Base-by-base conservation (phyloP, 2,113 vertebrate species). In the Scytalopus superciliaris region DNA sequence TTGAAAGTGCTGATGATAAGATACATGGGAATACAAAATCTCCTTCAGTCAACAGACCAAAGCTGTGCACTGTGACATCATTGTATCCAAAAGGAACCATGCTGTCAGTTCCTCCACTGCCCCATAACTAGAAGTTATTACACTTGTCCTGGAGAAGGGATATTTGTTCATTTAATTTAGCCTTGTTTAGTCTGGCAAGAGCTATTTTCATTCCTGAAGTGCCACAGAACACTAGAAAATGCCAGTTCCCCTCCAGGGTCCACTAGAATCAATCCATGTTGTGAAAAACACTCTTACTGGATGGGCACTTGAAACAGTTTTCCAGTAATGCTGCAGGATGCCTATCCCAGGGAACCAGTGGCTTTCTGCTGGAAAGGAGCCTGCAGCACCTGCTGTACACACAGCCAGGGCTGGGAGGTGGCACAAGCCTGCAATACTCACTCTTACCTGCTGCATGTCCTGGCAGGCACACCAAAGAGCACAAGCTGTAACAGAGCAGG, bases 21-120 rank as follows among this genome's bases (percentile, higher is more conserved):
- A 95, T 97, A 88, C 89, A 90, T 49, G 74, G 84, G 79, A 82
- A 84, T 57, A 84, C n/a, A 85, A 86, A 91, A 83, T 59, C 76
- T 52, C 30, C 56, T 87, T 84, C 57, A 62, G 87, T 77, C 72
- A 84, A 82, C 42, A 89, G 63, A 89, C 35, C 28, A 73, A 75
- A 84, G 45, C 47, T 53, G 68, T 60, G 87, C 14, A 8, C 60
- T 60, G 63, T 94, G 94, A 96, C 93, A 87, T 73, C 95, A 96
- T 2, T 5, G 14, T 69, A 45, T 25, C 89, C 53, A 49, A 82
- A 92, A 91, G 37, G 68, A 96, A 86, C 0, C 3, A 75, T 57
- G 62, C 68, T 87, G 68, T 78, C 88, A 76, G 49, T 69, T 90
- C 86, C 90, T 90, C 76, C 73, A 35, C 66, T 88, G 86, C 77